Evolutionary conservation across 2,888 invertebrate genomes (phyloP), one percentile per base, ranked within the genome.

Genomic region (Shargacucullia verbasci): DNA sequence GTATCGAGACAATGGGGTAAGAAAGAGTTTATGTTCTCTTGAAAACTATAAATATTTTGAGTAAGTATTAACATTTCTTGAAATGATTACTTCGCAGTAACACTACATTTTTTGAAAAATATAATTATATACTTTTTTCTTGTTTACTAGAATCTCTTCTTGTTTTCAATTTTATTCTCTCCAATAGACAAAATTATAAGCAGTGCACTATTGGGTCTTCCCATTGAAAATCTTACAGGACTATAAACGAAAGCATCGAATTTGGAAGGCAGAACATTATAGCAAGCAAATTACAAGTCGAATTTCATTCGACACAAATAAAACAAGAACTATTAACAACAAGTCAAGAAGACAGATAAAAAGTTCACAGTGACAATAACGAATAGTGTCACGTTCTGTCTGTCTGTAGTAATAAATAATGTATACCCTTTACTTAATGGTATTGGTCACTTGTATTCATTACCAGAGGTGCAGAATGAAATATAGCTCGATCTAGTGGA

Each of bases 351-450:
- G 8, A 44, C 31, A 45, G 13, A 48, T 40, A 35, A 34, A 53
- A 54, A 45, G 11, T 35, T 33, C 37, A 1, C 37, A 14, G 12
- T 20, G 31, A 37, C 55, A 33, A 25, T 29, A 55, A 38, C 9
- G 9, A 49, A 45, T 49, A 62, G 20, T 48, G 39, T 55, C 62
- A 56, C 49, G 48, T 62, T 45, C 27, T 14, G 14, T 13, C 29
- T 48, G 27, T 45, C 40, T 15, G 14, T 35, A 12, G 25, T 33
- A 20, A 29, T 49, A 62, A 62, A 55, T 55, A 45, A 48, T 60
- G 11, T 55, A 44, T 33, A 27, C 14, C 25, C 3, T 44, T 38
- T 44, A 38, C 14, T 31, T 35, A 31, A 44, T 27, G n/a, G n/a
- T n/a, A n/a, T n/a, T n/a, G n/a, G n/a, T 25, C 11, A 33, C 13